Percentiles rank a stretch among this genome's conserved stretches.
These are phyloP conservation scores for Pempheris klunzingeri DNA, from an alignment of 2,797 vertebrate genomes.

Conservation along the genomic window DNA sequence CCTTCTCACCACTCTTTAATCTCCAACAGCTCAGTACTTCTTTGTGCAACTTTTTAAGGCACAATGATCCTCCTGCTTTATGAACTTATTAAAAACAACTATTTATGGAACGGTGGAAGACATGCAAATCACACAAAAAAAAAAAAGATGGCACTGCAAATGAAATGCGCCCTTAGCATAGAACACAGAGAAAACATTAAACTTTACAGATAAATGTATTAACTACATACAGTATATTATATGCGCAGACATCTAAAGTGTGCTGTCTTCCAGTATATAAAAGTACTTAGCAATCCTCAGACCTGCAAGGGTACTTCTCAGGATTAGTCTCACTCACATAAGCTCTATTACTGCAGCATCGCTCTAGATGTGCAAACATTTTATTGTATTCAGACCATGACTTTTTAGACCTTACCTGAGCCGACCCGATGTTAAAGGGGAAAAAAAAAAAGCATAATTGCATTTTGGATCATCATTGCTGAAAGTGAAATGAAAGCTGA, in stretches of 20 bases:
- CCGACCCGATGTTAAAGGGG: too few relatives aligned
- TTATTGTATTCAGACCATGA: conserved; percentile 2
- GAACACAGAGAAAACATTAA: neutral
- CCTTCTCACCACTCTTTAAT: conserved; percentile 9
- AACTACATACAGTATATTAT: neutral
- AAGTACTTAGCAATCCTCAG: neutral
- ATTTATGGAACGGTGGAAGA: neutral
- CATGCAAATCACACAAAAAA: neutral
- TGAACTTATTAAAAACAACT: conserved; percentile 18
- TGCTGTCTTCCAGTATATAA: neutral
- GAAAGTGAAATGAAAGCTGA: conserved; percentile 43
- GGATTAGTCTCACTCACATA: conserved; percentile 12
- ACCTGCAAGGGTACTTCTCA: neutral
- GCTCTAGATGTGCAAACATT: conserved; percentile 10
- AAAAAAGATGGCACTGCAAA: neutral
- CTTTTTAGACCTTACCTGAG: too few relatives aligned
- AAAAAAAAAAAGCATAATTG: conserved; percentile 33
- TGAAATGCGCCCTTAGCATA: neutral
- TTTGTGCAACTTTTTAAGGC: conserved; percentile 17
- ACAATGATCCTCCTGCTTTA: conserved; percentile 24
- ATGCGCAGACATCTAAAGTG: neutral
- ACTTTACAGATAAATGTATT: neutral
- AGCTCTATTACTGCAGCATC: conserved; percentile 4
- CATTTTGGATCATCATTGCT: conserved; percentile 30
- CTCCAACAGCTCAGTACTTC: conserved; percentile 25